These are phyloP conservation scores for Ostrea denselamellosa DNA, from an alignment of 1,140 invertebrate genomes.

Conservation along the genomic window DNA sequence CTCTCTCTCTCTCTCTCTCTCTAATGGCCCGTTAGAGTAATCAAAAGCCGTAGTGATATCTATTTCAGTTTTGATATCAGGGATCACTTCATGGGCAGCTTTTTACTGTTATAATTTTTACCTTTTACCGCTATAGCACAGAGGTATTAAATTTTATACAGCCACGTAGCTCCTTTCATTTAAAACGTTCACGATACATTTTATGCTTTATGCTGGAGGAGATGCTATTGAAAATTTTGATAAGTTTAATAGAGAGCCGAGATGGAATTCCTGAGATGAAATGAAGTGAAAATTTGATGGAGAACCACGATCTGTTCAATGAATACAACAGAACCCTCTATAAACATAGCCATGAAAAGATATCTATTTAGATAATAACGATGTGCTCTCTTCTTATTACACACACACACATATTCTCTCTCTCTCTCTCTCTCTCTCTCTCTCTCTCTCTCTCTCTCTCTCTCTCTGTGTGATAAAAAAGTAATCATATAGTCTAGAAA, in stretches of 20 bases:
- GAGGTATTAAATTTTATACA: neutral
- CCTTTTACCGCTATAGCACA: neutral
- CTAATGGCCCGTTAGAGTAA: neutral
- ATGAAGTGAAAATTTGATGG: neutral
- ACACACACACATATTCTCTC: neutral
- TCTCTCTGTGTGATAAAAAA: too few species aligned
- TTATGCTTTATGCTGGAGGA: neutral
- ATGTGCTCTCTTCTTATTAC: neutral
- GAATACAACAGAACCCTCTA: neutral
- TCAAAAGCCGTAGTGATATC: neutral
- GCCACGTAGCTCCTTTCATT: neutral
- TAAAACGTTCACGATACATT: neutral
- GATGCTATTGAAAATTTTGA: neutral
- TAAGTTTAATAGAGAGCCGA: neutral
- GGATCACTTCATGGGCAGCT: neutral
- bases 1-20: too few species aligned
- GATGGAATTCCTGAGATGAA: neutral
- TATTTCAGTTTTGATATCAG: neutral
- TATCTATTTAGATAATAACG: neutral
- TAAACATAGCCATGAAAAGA: neutral
- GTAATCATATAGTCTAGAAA: too few species aligned
- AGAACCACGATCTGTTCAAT: neutral
- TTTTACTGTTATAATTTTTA: neutral
- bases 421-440: neutral
- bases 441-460: neutral